Evolutionary conservation across 2,797 vertebrate species (phyloP).

Genomic region (Ceyx erithaca): DNA sequence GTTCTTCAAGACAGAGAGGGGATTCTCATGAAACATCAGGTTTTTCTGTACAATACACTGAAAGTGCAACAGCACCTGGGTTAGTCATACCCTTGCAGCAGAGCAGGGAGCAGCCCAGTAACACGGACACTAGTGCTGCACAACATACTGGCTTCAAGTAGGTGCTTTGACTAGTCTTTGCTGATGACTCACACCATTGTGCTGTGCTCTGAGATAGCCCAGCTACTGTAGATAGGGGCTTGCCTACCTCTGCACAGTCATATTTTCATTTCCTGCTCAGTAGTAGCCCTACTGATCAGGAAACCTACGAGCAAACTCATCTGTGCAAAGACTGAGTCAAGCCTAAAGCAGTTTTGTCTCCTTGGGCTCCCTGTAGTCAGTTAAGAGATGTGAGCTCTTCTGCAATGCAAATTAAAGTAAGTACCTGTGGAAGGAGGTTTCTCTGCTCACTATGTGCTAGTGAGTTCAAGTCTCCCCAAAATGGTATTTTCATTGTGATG

Average conservation of each 20-base stretch:
- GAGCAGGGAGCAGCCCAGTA: not conserved
- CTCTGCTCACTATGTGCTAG: not conserved
- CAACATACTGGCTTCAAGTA: rapidly evolving
- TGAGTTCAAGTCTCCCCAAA: not conserved
- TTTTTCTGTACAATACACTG: not conserved
- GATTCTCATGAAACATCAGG: not conserved
- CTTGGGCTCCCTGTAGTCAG: not conserved
- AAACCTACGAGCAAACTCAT: not conserved
- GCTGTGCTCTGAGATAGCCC: not conserved
- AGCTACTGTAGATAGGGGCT: not conserved
- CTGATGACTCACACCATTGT: not conserved
- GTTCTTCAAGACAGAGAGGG: not conserved
- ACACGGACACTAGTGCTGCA: too few species aligned
- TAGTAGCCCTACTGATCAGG: not conserved
- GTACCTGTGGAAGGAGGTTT: not conserved
- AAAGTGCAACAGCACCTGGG: not conserved
- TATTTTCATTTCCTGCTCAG: not conserved
- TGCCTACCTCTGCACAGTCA: too few species aligned
- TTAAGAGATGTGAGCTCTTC: not conserved
- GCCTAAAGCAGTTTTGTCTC: not conserved
- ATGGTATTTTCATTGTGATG: not conserved
- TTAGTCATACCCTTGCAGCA: not conserved
- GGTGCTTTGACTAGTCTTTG: not conserved
- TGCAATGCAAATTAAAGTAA: not conserved
- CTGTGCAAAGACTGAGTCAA: not conserved